Evolutionary conservation across 2,888 invertebrate genomes (phyloP), one percentile per base, ranked within the genome.

Genomic region (Pachymerium ferrugineum): DNA sequence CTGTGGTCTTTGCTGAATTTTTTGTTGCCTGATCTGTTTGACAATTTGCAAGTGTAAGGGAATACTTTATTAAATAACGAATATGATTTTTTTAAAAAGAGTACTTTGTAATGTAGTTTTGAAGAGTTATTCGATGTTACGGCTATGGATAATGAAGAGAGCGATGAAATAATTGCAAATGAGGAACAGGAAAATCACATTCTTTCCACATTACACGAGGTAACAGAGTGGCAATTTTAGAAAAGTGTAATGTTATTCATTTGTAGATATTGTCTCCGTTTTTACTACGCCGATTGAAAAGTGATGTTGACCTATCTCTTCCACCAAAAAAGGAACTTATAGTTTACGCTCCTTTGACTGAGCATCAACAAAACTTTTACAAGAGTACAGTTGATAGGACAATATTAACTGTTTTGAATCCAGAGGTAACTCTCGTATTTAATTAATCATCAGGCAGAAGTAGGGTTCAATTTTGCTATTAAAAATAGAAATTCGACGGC

Each of bases 1-100:
- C 80, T 91, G 16, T 91, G 90, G 90, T 85, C 90, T 0, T 81
- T 91, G 25, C 83, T 90, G 6, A 87, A 90, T 81, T 91, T 89
- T 78, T 80, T 90, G 0, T 80, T 89, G 73, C 90, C 90, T 0
- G 87, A 89, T 75, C 85, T 90, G 30, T 90, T 91, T 80, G 84
- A 86, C 77, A 85, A 88, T 76, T 80, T 88, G 16, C 83, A 85
- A 54, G 85, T 87, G 75, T 83, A 76, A 76, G 77, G 68, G 3
- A 67, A 22, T 16, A 3, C 14, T 38, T 2, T 12, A 16, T 28
- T 3, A 2, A 28, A 28, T 69, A 6, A 6, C 19, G 14, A 8
- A 8, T 22, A 14, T 62, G 1, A 1, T 4, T 1, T 1, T 6
- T 38, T 38, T 67, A 67, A 54, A 33, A 33, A 33, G 12, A 33